phyloP scores from a whole-genome alignment of 2,113 vertebrate species.

The Nesoenas mayeri region DNA sequence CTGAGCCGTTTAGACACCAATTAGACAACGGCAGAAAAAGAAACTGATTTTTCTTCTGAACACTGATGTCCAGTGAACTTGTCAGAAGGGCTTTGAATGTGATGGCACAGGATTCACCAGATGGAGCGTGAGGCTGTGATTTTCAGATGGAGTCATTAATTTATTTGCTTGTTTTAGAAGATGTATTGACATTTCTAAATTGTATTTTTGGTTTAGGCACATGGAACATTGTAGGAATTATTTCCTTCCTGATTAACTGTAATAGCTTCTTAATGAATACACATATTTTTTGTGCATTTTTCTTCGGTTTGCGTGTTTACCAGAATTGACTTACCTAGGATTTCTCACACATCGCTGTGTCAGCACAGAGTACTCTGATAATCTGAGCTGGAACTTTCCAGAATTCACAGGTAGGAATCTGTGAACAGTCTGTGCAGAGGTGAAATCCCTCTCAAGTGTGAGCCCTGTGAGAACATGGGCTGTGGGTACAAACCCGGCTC shows the following conservation, averaged over 20 bases:
- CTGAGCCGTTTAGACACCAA: background rate
- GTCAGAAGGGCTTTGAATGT: background rate
- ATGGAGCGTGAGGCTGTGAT: background rate
- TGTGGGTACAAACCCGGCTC: fast-evolving
- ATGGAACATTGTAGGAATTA: background rate
- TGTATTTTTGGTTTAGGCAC: background rate
- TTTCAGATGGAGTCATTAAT: background rate
- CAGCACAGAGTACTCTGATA: background rate
- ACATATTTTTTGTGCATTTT: background rate
- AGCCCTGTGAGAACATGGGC: fast-evolving
- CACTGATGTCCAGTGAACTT: background rate
- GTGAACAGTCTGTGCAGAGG: background rate
- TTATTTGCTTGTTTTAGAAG: background rate
- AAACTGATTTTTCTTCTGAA: background rate
- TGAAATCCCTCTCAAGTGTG: background rate
- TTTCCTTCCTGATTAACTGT: background rate
- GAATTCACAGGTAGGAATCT: background rate
- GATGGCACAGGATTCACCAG: background rate
- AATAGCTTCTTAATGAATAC: background rate
- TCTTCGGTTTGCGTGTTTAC: background rate
- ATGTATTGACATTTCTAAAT: background rate
- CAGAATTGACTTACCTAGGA: background rate
- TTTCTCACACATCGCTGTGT: background rate
- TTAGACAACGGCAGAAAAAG: background rate
- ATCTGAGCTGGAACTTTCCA: background rate